Base-by-base conservation (phyloP, 2,888 invertebrate genomes). In the Thecocarcelia acutangulata region DNA sequence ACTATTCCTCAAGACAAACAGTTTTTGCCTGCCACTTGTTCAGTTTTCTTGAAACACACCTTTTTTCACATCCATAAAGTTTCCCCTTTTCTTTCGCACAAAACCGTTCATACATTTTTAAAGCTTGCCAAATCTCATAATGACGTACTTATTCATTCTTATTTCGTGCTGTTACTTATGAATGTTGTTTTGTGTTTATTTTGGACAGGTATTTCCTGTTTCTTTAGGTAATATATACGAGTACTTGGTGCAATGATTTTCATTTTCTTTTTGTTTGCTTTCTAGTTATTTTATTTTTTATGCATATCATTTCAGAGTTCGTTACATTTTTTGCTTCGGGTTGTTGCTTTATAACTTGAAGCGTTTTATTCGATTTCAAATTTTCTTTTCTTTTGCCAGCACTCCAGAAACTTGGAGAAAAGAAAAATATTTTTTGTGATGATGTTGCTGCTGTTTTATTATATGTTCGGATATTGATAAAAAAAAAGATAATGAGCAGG, bases 401-500 rank as follows among this genome's bases (percentile, higher is more conserved):
- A 24, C 33, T 54, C 17, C 17, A 68, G 19, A 12, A 68, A 17
- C 17, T 0, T 13, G 42, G 13, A 5, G 11, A 19, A 19, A 33
- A 44, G 61, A 17, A n/a, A 15, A 8, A 21, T 24, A n/a, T 15
- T 2, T 42, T 68, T 19, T 12, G 13, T 17, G 15, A 13, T 44
- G 12, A 15, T 68, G 46, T 69, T 44, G 11, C 12, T 21, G 37
- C 13, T 54, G 15, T 33, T 33, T 48, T 8, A 6, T 15, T 44
- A 33, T 15, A 58, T 15, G 33, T 50, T 33, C 46, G 15, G 42
- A 48, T 70, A 76, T 76, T 72, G 81, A 58, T 77, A 66, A 69
- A 28, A 28, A n/a, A n/a, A n/a, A n/a, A 69, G 52, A 82, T 77
- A 78, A 82, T 78, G 58, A 48, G 42, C 74, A 82, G 82, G 77